Conservation (phyloP, 2,888 invertebrate genomes). For the Hyposoter dolosus region DNA sequence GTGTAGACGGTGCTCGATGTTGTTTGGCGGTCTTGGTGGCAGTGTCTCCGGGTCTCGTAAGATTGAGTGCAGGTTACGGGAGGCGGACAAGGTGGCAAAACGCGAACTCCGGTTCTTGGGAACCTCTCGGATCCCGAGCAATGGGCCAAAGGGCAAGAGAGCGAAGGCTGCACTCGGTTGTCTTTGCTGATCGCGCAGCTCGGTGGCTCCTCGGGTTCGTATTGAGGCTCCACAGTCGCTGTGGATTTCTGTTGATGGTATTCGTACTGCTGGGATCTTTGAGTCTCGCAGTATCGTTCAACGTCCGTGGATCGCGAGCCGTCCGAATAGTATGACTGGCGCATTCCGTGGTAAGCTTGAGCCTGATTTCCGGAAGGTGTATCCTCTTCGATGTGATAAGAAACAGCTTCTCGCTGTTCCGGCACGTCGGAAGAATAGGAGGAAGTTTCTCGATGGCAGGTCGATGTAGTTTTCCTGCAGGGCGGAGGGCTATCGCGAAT, state of each 20-base stretch:
- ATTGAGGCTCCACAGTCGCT: slow-evolving; percentile 29
- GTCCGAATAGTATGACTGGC: slow-evolving; percentile 47
- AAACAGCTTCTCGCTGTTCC: slow-evolving; percentile 79
- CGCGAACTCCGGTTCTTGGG: slow-evolving; percentile 78
- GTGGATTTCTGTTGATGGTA: slow-evolving; percentile 71
- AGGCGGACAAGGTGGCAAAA: slow-evolving; percentile 77
- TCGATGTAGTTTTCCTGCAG: slow-evolving; percentile 75
- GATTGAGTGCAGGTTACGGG: slow-evolving; percentile 81
- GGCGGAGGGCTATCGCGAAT: slow-evolving; percentile 86
- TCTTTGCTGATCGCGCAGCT: slow-evolving; percentile 77
- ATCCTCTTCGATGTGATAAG: slow-evolving; percentile 82
- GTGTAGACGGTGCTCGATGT: slow-evolving; percentile 48
- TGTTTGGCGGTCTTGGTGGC: slow-evolving; percentile 72
- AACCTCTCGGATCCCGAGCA: slow-evolving; percentile 76
- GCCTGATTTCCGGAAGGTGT: slow-evolving; percentile 81
- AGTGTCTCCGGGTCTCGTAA: slow-evolving; percentile 84
- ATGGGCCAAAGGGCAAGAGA: slow-evolving; percentile 76
- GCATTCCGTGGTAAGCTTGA: slow-evolving; percentile 71
- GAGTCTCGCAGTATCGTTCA: slow-evolving; percentile 24
- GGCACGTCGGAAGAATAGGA: slow-evolving; percentile 60
- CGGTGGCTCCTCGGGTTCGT: slow-evolving; percentile 42
- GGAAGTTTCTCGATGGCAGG: slow-evolving; percentile 77
- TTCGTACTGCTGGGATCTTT: slow-evolving; percentile 74
- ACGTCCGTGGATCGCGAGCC: slow-evolving; percentile 45
- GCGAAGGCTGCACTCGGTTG: slow-evolving; percentile 71